A percentile compares a stretch with the other conserved stretches of the same genome.
Conservation (phyloP, 2,113 vertebrate genomes). For the Aptenodytes patagonicus region DNA sequence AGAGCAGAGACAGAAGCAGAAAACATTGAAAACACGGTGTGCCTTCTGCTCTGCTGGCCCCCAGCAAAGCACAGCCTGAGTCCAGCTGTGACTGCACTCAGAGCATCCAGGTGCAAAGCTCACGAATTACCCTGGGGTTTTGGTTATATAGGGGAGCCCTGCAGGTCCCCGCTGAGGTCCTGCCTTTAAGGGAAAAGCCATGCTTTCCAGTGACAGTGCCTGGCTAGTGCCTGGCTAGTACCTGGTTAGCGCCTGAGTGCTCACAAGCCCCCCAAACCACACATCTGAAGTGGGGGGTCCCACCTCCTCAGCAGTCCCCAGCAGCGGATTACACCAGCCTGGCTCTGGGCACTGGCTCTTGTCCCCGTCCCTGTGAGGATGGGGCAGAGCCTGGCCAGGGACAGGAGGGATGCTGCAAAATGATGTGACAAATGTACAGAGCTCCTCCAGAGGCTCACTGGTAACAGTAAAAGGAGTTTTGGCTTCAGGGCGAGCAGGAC, state of each 20-base stretch:
- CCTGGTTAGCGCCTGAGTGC: too few relatives aligned
- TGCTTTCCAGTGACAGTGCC: not conserved
- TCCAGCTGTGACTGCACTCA: not conserved
- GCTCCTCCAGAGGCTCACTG: not conserved
- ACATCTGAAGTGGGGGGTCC: not conserved
- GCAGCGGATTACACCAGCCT: not conserved
- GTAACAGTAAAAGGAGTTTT: not conserved
- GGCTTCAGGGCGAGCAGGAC: not conserved
- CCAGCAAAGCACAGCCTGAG: not conserved
- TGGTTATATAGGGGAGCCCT: not conserved
- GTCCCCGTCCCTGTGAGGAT: not conserved
- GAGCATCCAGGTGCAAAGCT: not conserved
- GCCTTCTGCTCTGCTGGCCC: not conserved
- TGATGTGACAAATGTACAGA: not conserved
- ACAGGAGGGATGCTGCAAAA: not conserved
- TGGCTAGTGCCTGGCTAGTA: not conserved
- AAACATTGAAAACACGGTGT: rapidly evolving
- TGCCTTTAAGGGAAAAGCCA: not conserved
- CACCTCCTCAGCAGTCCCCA: not conserved
- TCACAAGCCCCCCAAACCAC: not conserved
- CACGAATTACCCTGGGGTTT: not conserved
- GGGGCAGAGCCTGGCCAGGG: not conserved
- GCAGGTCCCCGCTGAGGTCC: not conserved
- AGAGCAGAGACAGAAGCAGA: not conserved
- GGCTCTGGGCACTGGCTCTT: not conserved